Base-by-base conservation (phyloP, 1,140 invertebrate genomes). In the Camponotus floridanus region DNA sequence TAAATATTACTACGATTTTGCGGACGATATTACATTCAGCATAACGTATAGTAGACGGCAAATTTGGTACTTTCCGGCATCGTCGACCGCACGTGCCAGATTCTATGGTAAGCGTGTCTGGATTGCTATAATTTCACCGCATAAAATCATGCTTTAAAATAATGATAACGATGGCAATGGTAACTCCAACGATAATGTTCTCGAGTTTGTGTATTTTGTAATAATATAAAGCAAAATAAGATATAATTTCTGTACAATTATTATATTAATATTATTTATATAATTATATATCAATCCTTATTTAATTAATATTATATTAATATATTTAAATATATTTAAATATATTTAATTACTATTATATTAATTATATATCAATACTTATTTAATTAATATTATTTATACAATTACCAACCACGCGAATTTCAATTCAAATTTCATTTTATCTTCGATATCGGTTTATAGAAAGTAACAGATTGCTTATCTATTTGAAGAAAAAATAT, bases 1-100 rank as follows among this genome's bases (percentile, higher is more conserved):
- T 79, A 55, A 88, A 55, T 61, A 67, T 85, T 33, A 42, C 51
- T 74, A 68, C 78, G 73, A n/a, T 48, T 85, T 55, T 33, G 18
- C 57, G 26, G 21, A 87, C 18, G 31, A 18, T n/a, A 42, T 70
- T 80, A 70, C 26, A 39, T 31, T 39, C n/a, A 3, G 13, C 8
- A 8, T 68, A 68, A 61, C 33, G 36, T 55, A 39, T 11, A 26
- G 15, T 18, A 71, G 26, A 61, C 51, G 59, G 9, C 62, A 15
- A 73, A 74, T 73, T 74, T 61, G n/a, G n/a, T 61, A 21, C 33
- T 74, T 81, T 73, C 39, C 13, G 42, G 39, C 13, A 45, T n/a
- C 15, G 42, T 48, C 6, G 64, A 11, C 57, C 5, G 31, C 33
- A 31, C 33, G 74, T 42, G 61, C 36, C 18, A 45, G 55, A 73